Conservation (phyloP, 35 echinoderm and acorn worm species). For the Holothuria glaberrima region DNA sequence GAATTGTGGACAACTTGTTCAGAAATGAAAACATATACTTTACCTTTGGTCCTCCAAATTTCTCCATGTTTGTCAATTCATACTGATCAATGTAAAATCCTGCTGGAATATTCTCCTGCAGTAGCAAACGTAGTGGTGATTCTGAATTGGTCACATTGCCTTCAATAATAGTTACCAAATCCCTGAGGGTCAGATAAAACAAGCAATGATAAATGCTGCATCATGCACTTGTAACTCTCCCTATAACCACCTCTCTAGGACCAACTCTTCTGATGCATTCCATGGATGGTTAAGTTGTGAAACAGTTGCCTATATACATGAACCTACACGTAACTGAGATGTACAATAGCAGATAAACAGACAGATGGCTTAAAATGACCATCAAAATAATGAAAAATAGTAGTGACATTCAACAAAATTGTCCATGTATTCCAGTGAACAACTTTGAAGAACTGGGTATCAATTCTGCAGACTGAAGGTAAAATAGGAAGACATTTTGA, state of each 20-base stretch:
- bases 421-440: too few relatives aligned
- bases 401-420: too few relatives aligned
- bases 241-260: too few relatives aligned
- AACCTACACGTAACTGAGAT: too few relatives aligned
- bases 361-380: too few relatives aligned
- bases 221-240: not conserved
- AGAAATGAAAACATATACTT: not conserved
- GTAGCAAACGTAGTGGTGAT: not conserved
- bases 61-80: not conserved
- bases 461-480: too few relatives aligned
- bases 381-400: too few relatives aligned
- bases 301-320: too few relatives aligned
- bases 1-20: not conserved
- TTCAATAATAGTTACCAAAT: not conserved
- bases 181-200: not conserved
- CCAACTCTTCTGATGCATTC: not conserved
- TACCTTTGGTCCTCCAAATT: constrained; percentile 25
- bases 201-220: not conserved
- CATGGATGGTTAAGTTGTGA: not conserved
- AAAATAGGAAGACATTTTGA: too few relatives aligned
- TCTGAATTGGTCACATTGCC: not conserved
- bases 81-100: constrained; percentile 25
- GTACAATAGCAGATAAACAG: too few relatives aligned
- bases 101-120: not conserved
- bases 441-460: too few relatives aligned